These are phyloP conservation scores for Tragelaphus eurycerus DNA, from an alignment of 2,797 vertebrate species.

Conservation along the genomic window DNA sequence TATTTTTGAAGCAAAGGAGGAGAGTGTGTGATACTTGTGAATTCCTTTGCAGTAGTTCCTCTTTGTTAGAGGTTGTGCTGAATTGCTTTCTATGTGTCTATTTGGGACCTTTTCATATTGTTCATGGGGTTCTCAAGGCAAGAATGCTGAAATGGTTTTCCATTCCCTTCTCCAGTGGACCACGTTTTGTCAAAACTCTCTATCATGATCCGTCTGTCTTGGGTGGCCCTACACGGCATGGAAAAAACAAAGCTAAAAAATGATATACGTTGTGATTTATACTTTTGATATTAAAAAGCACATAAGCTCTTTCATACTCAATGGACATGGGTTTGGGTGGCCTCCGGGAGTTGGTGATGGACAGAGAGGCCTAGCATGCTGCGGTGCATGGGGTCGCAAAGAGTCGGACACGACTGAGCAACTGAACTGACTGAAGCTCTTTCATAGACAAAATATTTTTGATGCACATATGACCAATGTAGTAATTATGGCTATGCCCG, in stretches of 20 bases:
- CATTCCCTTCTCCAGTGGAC: neutral
- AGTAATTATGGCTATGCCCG: neutral
- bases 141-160: neutral
- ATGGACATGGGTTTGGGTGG: neutral
- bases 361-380: neutral
- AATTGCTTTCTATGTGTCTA: neutral
- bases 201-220: neutral
- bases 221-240: neutral
- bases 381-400: neutral
- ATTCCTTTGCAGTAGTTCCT: neutral
- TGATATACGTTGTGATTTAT: neutral
- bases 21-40: neutral
- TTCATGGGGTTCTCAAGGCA: neutral
- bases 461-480: neutral
- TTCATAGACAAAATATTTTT: neutral
- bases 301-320: neutral
- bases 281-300: conserved; percentile 3
- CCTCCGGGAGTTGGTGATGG: neutral
- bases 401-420: neutral
- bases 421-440: neutral
- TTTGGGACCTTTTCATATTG: neutral
- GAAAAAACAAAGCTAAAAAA: conserved; percentile 6
- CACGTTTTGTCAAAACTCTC: neutral
- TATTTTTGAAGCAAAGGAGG: neutral
- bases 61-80: neutral